These are phyloP conservation scores for Phenacoccus solenopsis DNA, from an alignment of 1,140 invertebrate genomes.

Conservation along the genomic window DNA sequence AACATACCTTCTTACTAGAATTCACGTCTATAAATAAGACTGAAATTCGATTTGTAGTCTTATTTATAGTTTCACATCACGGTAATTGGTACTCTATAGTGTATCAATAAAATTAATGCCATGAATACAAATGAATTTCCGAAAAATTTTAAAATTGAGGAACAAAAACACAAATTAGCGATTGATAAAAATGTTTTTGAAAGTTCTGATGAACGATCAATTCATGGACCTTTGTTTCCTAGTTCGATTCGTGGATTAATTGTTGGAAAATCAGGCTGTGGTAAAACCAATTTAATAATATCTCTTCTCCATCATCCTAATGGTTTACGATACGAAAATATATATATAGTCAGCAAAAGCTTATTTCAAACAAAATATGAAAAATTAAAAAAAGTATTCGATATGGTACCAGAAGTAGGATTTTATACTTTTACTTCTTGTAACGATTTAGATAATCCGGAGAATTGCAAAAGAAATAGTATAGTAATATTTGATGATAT, in stretches of 20 bases:
- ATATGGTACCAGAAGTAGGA: conserved; percentile 25
- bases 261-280: conserved; percentile 30
- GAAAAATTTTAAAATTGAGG: neutral
- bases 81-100: too few species aligned
- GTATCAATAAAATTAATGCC: too few species aligned
- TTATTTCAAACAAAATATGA: conserved; percentile 32
- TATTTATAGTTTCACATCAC: too few species aligned
- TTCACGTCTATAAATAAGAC: too few species aligned
- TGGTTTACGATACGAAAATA: conserved; percentile 33
- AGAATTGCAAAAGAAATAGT: conserved; percentile 26
- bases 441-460: conserved; percentile 22
- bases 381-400: conserved; percentile 28
- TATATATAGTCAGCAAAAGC: conserved; percentile 34
- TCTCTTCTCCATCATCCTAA: conserved; percentile 29
- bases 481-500: conserved; percentile 35
- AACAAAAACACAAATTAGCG: neutral
- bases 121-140: too few species aligned
- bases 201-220: neutral
- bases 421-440: conserved; percentile 18
- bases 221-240: conserved; percentile 25
- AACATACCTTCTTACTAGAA: too few species aligned
- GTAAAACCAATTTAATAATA: conserved; percentile 33
- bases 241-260: conserved; percentile 28
- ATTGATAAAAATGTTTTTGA: neutral
- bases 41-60: too few species aligned